Evolutionary conservation across 2,113 vertebrate genomes (phyloP).

Genomic region (Tachysurus fulvidraco): DNA sequence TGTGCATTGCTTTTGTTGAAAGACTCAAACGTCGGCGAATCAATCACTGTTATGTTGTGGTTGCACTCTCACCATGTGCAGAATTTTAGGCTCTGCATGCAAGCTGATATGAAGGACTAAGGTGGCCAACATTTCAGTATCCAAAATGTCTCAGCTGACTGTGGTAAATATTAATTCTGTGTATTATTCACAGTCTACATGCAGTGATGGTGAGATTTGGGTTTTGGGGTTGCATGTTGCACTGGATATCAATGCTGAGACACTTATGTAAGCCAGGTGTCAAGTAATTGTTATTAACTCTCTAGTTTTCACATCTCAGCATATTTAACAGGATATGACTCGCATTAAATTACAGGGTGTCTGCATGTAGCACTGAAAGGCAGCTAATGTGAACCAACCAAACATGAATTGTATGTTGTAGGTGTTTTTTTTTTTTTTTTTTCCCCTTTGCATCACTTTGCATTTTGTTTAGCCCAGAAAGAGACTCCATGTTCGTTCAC

Average conservation of each 20-base stretch:
- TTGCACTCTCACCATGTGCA: background rate
- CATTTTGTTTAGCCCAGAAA: background rate
- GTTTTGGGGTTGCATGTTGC: background rate
- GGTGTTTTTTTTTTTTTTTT: no score
- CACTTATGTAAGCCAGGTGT: background rate
- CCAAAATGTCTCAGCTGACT: background rate
- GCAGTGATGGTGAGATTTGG: background rate
- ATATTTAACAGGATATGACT: conserved; percentile 11
- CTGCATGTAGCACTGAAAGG: background rate
- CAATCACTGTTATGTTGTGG: background rate
- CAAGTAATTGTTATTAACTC: background rate
- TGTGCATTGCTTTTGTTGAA: background rate
- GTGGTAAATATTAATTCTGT: background rate
- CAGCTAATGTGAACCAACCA: background rate
- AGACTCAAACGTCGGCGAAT: background rate
- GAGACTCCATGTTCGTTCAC: background rate
- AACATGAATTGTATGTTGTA: background rate
- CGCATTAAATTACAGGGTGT: background rate
- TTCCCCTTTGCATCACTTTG: no score
- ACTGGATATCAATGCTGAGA: background rate
- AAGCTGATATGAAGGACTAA: background rate
- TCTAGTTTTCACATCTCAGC: background rate
- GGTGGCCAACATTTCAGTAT: background rate
- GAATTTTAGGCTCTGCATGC: background rate
- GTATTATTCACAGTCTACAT: background rate